Evolutionary conservation across 2,888 invertebrate species (phyloP).

Genomic region (Parelbella ahira): DNA sequence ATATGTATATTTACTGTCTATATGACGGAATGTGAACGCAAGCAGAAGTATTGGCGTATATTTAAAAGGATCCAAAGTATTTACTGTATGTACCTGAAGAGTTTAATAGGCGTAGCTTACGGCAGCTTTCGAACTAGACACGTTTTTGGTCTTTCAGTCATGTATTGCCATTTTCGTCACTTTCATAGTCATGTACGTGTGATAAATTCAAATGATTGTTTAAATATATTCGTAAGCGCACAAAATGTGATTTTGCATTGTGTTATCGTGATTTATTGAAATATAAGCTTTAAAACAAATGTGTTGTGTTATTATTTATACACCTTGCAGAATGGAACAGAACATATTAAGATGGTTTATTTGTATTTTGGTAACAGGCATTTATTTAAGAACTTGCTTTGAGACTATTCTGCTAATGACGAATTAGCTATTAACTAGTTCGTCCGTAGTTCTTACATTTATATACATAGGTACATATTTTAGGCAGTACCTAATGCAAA

Average conservation of each 20-base stretch:
- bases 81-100: constrained; percentile 23
- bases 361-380: background rate
- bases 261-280: constrained; percentile 15
- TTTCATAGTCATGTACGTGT: constrained; percentile 20
- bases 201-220: constrained; percentile 17
- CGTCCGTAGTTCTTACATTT: no score
- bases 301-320: constrained; percentile 2
- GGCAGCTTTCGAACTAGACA: constrained; percentile 1
- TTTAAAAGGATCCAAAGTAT: constrained; percentile 21
- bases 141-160: constrained; percentile 16
- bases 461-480: no score
- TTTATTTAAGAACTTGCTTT: no score
- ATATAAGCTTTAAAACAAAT: constrained; percentile 23
- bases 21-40: no score
- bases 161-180: constrained; percentile 18
- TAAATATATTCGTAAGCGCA: constrained; percentile 19
- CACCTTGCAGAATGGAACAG: no score
- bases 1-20: no score
- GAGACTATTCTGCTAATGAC: no score
- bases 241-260: constrained; percentile 22
- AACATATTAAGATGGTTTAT: no score
- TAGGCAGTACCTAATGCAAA: no score
- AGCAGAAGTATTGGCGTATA: no score
- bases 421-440: no score
- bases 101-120: constrained; percentile 7